These are phyloP conservation scores for Fopius arisanus DNA, from an alignment of 1,140 invertebrate species.

Conservation along the genomic window DNA sequence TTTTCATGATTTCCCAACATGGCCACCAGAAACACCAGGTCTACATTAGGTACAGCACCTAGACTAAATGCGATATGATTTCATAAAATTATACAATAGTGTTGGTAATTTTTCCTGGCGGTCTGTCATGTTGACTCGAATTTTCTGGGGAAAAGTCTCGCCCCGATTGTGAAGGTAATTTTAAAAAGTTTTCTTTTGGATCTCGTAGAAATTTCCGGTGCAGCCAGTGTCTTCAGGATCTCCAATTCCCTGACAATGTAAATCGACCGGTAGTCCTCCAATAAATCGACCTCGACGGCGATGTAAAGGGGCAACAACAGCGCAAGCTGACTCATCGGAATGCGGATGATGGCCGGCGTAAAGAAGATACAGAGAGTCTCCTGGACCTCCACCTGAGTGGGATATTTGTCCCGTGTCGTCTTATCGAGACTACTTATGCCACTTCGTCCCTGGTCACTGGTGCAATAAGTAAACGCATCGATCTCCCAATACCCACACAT, in stretches of 20 bases:
- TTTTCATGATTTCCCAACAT: too few relatives aligned
- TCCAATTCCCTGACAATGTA: not conserved
- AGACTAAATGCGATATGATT: not conserved
- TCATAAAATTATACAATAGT: not conserved
- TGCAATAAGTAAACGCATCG: conserved; percentile 44
- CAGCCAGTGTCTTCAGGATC: too few relatives aligned
- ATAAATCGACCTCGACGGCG: conserved; percentile 31
- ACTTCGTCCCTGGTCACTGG: conserved; percentile 21
- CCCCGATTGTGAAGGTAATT: too few relatives aligned
- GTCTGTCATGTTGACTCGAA: too few relatives aligned
- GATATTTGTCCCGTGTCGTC: conserved; percentile 43
- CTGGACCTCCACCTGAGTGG: conserved; percentile 34
- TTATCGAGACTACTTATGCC: conserved; percentile 47
- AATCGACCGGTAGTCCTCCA: not conserved
- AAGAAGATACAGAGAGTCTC: not conserved
- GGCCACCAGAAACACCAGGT: too few relatives aligned
- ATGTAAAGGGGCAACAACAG: conserved; percentile 24
- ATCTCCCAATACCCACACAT: conserved; percentile 29
- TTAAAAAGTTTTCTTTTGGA: too few relatives aligned
- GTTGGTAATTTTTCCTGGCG: too few relatives aligned
- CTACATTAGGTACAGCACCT: not conserved
- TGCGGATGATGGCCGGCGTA: not conserved
- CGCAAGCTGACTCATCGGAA: not conserved
- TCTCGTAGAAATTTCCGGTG: too few relatives aligned
- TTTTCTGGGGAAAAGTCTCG: too few relatives aligned